A percentile compares a stretch with the other conserved stretches of the same genome.
Evolutionary conservation across 35 echinoderm and acorn worm genomes (phyloP).

Genomic region (Amphiura filiformis): DNA sequence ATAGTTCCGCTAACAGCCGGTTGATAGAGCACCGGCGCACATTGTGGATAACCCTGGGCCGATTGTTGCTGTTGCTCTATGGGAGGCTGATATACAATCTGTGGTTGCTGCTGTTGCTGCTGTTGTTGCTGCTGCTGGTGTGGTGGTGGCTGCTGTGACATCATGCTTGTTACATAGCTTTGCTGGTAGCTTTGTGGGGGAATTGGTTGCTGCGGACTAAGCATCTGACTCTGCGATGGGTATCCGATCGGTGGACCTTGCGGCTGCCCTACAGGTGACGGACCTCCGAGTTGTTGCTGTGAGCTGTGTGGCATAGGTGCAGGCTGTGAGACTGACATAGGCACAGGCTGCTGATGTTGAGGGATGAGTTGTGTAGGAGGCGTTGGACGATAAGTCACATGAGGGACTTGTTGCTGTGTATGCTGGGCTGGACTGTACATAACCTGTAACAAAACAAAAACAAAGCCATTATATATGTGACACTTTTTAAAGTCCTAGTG

Average conservation of each 20-base stretch:
- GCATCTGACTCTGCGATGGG: slow-evolving; percentile 11
- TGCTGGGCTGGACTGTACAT: slow-evolving; percentile 24
- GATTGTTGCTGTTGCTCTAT: slow-evolving; percentile 30
- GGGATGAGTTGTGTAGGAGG: slow-evolving; percentile 35
- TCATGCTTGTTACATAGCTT: slow-evolving; percentile 20
- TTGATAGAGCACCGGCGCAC: slow-evolving; percentile 57
- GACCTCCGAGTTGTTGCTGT: slow-evolving; percentile 6
- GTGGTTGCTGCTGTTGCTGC: slow-evolving; percentile 33
- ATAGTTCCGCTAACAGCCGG: slow-evolving; percentile 18
- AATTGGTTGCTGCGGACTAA: slow-evolving; percentile 38
- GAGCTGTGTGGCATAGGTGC: slow-evolving; percentile 7
- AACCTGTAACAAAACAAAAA: slow-evolving; percentile 17
- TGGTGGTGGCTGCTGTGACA: slow-evolving; percentile 23
- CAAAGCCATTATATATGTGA: not conserved
- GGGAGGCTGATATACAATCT: slow-evolving; percentile 40
- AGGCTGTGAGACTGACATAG: slow-evolving; percentile 24
- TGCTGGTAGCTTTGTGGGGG: slow-evolving; percentile 24
- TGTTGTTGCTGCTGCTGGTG: slow-evolving; percentile 28
- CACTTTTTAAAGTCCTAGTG: not conserved
- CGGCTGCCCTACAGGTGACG: slow-evolving; percentile 33
- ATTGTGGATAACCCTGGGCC: slow-evolving; percentile 8
- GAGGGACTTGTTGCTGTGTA: slow-evolving; percentile 24
- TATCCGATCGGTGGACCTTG: slow-evolving; percentile 32
- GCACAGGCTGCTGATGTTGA: slow-evolving; percentile 30
- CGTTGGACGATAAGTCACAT: slow-evolving; percentile 20